Conservation (phyloP, 2,113 vertebrate species). For the Rhodinocichla rosea region DNA sequence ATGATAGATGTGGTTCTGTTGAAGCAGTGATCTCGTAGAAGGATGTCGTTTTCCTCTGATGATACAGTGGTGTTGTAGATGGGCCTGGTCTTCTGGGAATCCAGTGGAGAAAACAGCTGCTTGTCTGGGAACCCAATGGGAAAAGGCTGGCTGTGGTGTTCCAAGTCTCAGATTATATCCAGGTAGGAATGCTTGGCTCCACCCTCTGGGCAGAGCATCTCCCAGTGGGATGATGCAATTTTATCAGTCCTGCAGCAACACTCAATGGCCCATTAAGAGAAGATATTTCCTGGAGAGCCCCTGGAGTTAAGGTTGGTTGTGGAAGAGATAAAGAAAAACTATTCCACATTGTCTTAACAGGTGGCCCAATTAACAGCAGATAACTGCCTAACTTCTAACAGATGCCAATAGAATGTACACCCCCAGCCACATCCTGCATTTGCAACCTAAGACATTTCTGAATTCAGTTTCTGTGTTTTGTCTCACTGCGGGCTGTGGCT, state of each 20-base stretch:
- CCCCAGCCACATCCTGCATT: background rate
- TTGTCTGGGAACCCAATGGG: background rate
- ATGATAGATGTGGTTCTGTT: background rate
- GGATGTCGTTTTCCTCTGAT: background rate
- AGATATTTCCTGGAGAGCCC: background rate
- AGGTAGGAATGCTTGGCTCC: background rate
- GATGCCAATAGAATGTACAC: background rate
- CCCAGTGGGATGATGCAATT: background rate
- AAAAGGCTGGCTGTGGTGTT: background rate
- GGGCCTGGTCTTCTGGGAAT: background rate
- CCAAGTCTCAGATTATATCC: background rate
- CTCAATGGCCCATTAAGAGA: background rate
- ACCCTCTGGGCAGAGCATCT: too few relatives aligned
- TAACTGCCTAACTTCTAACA: background rate
- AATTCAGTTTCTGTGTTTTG: background rate
- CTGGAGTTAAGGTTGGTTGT: rapidly evolving
- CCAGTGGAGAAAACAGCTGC: background rate
- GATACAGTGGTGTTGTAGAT: background rate
- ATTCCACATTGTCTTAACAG: background rate
- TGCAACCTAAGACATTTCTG: background rate
- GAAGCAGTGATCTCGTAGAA: background rate
- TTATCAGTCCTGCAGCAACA: background rate
- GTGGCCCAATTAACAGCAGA: too few relatives aligned
- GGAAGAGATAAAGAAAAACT: background rate
- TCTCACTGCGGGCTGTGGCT: background rate